Conservation (phyloP, 2,113 vertebrate genomes). For the Anoura caudifer region DNA sequence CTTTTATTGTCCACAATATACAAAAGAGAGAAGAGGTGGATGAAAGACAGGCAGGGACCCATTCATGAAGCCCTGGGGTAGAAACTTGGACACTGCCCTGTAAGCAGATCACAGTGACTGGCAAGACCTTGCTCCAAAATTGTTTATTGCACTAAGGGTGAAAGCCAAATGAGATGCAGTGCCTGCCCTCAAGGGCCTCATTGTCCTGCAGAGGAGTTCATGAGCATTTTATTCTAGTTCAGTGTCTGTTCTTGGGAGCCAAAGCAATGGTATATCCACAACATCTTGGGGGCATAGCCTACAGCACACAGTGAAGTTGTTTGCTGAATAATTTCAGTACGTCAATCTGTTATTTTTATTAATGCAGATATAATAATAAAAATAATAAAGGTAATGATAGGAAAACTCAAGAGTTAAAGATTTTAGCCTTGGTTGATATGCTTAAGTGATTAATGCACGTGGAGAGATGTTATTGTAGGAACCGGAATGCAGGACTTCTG, state of each 20-base stretch:
- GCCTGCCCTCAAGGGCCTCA: not conserved
- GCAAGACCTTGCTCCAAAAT: not conserved
- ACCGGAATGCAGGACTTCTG: no score
- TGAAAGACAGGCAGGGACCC: not conserved
- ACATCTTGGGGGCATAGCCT: not conserved
- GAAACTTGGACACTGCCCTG: not conserved
- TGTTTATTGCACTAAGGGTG: not conserved
- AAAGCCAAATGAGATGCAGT: not conserved
- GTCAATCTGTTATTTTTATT: not conserved
- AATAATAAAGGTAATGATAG: not conserved
- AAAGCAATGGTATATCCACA: not conserved
- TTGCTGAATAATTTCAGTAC: not conserved
- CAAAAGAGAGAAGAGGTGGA: not conserved
- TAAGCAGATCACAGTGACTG: not conserved
- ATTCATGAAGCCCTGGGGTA: not conserved
- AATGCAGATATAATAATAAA: not conserved
- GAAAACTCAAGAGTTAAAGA: no score
- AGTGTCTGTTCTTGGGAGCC: not conserved
- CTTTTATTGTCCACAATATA: not conserved
- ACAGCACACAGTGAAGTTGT: not conserved
- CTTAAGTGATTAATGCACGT: no score
- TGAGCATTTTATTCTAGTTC: not conserved
- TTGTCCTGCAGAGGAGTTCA: not conserved
- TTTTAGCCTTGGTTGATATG: no score
- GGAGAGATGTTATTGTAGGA: no score